phyloP scores from a whole-genome alignment of 2,113 vertebrate genomes.

The Pteruthius melanotis region DNA sequence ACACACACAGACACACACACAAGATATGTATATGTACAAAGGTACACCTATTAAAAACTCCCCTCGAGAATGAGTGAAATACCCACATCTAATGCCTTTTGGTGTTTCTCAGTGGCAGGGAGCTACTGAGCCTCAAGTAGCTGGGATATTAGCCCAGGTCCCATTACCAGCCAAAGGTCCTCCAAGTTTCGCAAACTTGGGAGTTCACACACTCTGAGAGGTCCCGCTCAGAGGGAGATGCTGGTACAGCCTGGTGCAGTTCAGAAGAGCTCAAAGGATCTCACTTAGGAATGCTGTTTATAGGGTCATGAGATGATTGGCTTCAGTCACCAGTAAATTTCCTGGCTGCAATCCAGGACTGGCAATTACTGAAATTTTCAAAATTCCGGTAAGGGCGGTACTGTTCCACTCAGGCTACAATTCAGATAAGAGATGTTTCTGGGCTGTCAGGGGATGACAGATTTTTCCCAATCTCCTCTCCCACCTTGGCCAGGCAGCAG shows the following conservation, averaged over 20 bases:
- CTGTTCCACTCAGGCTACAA: background rate
- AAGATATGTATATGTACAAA: background rate
- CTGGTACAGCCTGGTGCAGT: background rate
- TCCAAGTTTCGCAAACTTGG: background rate
- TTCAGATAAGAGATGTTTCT: background rate
- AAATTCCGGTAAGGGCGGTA: background rate
- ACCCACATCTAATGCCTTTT: background rate
- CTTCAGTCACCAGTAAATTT: background rate
- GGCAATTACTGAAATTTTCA: background rate
- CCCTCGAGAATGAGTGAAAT: background rate
- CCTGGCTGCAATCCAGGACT: background rate
- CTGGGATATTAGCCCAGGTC: background rate
- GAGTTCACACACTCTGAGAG: background rate
- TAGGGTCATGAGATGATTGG: background rate
- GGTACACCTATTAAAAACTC: background rate
- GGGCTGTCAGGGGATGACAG: background rate
- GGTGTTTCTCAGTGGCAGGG: background rate
- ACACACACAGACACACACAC: background rate
- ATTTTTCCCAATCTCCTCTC: background rate
- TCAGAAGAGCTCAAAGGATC: background rate
- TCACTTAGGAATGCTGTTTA: background rate
- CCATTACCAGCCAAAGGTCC: background rate
- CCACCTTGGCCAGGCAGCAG: background rate
- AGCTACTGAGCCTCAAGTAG: background rate
- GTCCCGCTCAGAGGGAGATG: background rate